A percentile compares a stretch with the other conserved stretches of the same genome.
Evolutionary conservation across 92 coral and sea anemone genomes (phyloP).

Genomic region (Umimayanthus chanpuru): DNA sequence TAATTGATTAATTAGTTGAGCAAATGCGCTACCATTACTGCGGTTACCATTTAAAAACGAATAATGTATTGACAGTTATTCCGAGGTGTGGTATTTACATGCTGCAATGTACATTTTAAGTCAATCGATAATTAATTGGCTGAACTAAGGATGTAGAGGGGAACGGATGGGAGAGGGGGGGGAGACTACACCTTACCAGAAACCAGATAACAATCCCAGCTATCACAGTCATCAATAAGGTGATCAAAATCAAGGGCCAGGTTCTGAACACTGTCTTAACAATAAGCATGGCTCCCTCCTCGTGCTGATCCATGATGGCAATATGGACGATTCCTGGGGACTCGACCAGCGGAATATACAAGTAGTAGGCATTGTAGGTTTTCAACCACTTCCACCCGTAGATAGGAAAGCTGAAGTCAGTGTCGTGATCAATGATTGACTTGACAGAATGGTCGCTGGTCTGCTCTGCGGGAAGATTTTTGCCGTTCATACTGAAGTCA

Average conservation of each 20-base stretch:
- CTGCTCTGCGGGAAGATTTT: slow-evolving; percentile 56
- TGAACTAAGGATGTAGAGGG: too few species aligned
- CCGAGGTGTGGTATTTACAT: too few species aligned
- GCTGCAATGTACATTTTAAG: too few species aligned
- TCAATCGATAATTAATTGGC: too few species aligned
- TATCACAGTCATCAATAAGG: slow-evolving; percentile 54
- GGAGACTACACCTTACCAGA: slow-evolving; percentile 59
- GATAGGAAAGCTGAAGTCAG: slow-evolving; percentile 69
- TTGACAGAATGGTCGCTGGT: slow-evolving; percentile 65
- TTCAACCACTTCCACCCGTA: slow-evolving; percentile 83
- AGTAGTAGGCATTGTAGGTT: slow-evolving; percentile 54
- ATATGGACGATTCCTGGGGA: slow-evolving; percentile 80
- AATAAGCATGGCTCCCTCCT: slow-evolving; percentile 52
- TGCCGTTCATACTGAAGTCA: slow-evolving; percentile 71
- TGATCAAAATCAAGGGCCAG: slow-evolving; percentile 70
- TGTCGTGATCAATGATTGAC: slow-evolving; percentile 48
- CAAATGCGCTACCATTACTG: too few species aligned
- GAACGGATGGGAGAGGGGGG: neutral
- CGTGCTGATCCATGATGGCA: slow-evolving; percentile 50
- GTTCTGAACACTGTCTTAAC: slow-evolving; percentile 55
- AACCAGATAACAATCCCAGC: slow-evolving; percentile 81
- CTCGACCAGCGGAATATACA: slow-evolving; percentile 74
- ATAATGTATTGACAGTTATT: too few species aligned
- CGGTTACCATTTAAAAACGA: too few species aligned
- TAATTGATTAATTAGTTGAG: too few species aligned